Base-by-base conservation (phyloP, 2,888 invertebrate species). In the Drosophila nigricruria region DNA sequence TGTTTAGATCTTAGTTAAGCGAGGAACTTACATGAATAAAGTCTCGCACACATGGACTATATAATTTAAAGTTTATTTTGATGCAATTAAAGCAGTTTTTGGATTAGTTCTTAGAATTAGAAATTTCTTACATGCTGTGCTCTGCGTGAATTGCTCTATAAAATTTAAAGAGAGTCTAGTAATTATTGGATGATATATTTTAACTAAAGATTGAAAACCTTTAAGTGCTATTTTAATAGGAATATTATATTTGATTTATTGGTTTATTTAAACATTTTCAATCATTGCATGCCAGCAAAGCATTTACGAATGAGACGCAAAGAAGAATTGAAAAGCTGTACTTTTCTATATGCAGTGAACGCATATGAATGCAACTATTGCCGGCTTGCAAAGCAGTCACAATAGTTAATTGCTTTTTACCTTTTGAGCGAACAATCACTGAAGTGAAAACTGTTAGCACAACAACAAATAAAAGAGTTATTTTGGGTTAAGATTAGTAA, bases 401-500 rank as follows among this genome's bases (percentile, higher is more conserved):
- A 58, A 32, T 57, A 36, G 23, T 20, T 32, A 20, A 20, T 16
- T 54, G 38, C n/a, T 23, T 20, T 40, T 75, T 87, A 89, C 82
- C 85, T 87, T 74, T 67, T 20, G 68, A 58, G 43, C 64, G 73
- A 52, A 71, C 54, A 70, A 77, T 70, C 71, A 88, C 59, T 40
- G 54, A 25, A 45, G 70, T 38, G 56, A 57, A 87, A 52, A 87
- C 84, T 85, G 84, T 78, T 81, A 71, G 70, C 70, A 69, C 54
- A 78, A 57, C 60, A 77, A 81, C 57, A 68, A 66, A 65, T 61
- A 36, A 47, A 42, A 36, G 9, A 16, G 8, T 12, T 42, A 34
- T 34, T 10, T 23, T 32, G 25, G 47, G 25, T 79, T 67, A 77
- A 45, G 18, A 67, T 85, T 88, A 88, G 88, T 85, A 50, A 32